Evolutionary conservation across 2,113 vertebrate genomes (phyloP).

Genomic region (Mormyrus iriodes): DNA sequence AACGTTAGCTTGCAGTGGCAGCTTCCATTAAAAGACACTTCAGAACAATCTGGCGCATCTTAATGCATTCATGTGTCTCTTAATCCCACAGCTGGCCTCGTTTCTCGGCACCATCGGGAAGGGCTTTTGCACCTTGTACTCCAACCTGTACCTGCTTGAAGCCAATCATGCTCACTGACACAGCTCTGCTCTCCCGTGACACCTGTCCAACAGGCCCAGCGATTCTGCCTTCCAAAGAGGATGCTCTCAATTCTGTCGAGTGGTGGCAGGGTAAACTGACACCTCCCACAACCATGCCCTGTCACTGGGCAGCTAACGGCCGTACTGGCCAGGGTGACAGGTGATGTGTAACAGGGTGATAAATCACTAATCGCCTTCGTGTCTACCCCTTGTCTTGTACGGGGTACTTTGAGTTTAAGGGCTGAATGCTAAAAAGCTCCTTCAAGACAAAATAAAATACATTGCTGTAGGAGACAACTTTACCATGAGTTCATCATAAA

Average conservation of each 20-base stretch:
- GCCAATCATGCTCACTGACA: conserved; percentile 26
- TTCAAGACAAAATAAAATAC: not conserved
- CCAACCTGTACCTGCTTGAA: not conserved
- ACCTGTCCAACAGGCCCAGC: not conserved
- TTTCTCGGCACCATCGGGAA: not conserved
- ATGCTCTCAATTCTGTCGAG: not conserved
- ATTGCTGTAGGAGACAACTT: not conserved
- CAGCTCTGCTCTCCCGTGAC: not conserved
- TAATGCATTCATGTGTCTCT: not conserved
- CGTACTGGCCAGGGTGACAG: not conserved
- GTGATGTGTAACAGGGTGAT: not conserved
- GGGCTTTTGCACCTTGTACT: not conserved
- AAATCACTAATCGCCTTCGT: not conserved
- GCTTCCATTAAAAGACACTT: conserved; percentile 17
- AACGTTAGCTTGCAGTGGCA: conserved; percentile 6
- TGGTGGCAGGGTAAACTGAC: not conserved
- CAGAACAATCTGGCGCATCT: conserved; percentile 16
- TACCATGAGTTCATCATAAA: not conserved
- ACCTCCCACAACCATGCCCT: not conserved
- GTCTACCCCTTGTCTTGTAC: not conserved
- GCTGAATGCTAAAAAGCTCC: not conserved
- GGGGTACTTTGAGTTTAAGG: not conserved
- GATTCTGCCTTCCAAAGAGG: not conserved
- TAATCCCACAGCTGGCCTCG: not conserved
- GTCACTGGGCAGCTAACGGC: not conserved